Evolutionary conservation across 2,113 vertebrate genomes (phyloP).

Genomic region (Raja brachyura): DNA sequence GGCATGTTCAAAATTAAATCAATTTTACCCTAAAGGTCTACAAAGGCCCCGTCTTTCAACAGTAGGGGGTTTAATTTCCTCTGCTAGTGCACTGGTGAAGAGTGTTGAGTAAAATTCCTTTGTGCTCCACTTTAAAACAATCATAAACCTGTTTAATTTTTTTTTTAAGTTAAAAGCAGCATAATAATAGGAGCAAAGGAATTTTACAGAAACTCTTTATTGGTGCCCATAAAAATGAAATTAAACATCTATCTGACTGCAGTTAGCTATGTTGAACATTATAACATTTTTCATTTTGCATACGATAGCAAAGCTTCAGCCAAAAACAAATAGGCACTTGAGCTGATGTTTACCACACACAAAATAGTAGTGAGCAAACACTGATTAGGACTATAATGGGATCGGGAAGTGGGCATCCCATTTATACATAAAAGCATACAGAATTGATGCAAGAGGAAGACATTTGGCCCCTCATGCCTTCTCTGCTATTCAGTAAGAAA

Average conservation of each 20-base stretch:
- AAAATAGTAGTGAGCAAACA: not conserved
- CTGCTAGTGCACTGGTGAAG: not conserved
- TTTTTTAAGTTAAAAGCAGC: too few species aligned
- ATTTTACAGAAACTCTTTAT: not conserved
- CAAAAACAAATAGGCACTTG: not conserved
- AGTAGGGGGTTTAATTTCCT: constrained; percentile 13
- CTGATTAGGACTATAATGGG: not conserved
- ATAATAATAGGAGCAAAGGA: not conserved
- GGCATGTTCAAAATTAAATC: constrained; percentile 13
- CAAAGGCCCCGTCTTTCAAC: not conserved
- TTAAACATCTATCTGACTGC: not conserved
- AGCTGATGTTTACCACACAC: not conserved
- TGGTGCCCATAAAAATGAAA: not conserved
- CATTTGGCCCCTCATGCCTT: too few species aligned
- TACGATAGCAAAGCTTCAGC: not conserved
- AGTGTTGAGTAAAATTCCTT: constrained; percentile 7
- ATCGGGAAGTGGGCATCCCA: not conserved
- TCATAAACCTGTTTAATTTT: constrained; percentile 6
- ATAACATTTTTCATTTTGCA: not conserved
- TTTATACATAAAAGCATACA: not conserved
- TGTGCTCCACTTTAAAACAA: constrained; percentile 21
- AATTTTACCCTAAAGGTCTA: not conserved
- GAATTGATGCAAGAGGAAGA: too few species aligned
- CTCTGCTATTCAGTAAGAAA: too few species aligned
- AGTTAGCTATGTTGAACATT: not conserved